These are phyloP conservation scores for Pseudochromis fuscus DNA, from an alignment of 2,797 vertebrate species.

Conservation along the genomic window DNA sequence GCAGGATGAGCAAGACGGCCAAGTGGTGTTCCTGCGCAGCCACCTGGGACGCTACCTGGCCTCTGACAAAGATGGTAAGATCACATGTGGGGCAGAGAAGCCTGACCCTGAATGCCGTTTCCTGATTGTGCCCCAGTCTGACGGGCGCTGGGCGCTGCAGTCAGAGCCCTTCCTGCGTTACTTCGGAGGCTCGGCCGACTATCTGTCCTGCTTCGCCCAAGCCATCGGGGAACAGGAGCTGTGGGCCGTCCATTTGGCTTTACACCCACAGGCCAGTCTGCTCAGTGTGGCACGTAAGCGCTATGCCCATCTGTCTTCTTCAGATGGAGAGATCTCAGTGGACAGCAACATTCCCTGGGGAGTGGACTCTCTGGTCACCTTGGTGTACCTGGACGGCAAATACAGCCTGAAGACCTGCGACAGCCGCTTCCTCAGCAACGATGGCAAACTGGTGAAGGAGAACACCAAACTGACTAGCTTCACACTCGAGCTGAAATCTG, in stretches of 20 bases:
- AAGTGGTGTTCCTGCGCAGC: conserved; percentile 92
- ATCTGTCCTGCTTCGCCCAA: conserved; percentile 94
- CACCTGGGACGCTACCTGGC: conserved; percentile 95
- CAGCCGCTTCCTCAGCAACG: conserved; percentile 92
- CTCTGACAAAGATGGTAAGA: conserved; percentile 91
- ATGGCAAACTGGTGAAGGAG: conserved; percentile 91
- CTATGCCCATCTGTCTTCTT: conserved; percentile 92
- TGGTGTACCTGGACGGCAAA: conserved; percentile 91
- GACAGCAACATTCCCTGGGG: conserved; percentile 97
- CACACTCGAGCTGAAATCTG: conserved; percentile 94
- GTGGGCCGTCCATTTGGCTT: conserved; percentile 95
- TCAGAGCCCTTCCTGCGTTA: conserved; percentile 92
- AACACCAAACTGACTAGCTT: conserved; percentile 86
- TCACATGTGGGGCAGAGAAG: conserved; percentile 90
- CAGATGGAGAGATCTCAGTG: conserved; percentile 91
- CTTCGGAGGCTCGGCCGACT: conserved; percentile 93
- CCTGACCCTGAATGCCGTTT: conserved; percentile 90
- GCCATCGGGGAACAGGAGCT: conserved; percentile 91
- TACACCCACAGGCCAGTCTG: conserved; percentile 96
- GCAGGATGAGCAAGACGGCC: conserved; percentile 88
- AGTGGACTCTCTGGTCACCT: conserved; percentile 93
- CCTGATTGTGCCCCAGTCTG: conserved; percentile 91
- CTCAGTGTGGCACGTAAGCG: conserved; percentile 94
- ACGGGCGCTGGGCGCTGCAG: conserved; percentile 95
- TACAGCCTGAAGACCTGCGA: conserved; percentile 95